Evolutionary conservation across 2,888 invertebrate species (phyloP), one percentile per base, ranked within the genome.

Genomic region (Trichogramma dendrolimi): DNA sequence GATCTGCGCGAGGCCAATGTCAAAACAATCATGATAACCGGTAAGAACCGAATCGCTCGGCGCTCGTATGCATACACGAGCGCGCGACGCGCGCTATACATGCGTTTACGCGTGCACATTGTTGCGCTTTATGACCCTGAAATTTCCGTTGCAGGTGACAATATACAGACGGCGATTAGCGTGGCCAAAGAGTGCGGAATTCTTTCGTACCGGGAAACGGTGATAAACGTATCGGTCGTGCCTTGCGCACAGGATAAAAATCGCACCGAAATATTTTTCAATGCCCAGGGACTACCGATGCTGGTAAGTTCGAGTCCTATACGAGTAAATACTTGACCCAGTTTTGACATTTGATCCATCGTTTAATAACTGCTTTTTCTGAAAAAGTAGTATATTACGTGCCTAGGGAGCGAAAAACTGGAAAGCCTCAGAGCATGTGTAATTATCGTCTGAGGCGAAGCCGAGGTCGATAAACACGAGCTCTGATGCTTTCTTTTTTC

Each of bases 121-220:
- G 43, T 27, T 11, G 41, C 39, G 41, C 27, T 41, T 52, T 55
- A 42, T 41, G 7, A 41, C 14, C 38, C 38, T 27, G 39, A 10
- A 44, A n/a, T 55, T 4, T 10, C 4, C n/a, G 40, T 39, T 14
- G 10, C 70, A 90, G 90, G 91, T 64, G 96, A 96, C 79, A 95
- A 96, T 80, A 87, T 95, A 73, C 87, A 93, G 82, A 96, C 96
- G 2, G 96, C 95, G 1, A 85, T 95, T 74, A 91, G 93, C 69
- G 95, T 96, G 46, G 94, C 93, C 0, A 84, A 91, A 66, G 92
- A 94, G 68, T 95, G 94, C 75, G 86, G 85, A 59, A 88, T 89
- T 83, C 82, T 88, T 53, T 82, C 83, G 62, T 77, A 82, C n/a
- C 81, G 84, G 52, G 86, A 87, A 70, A 83, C 73, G 44, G 75